A percentile compares a stretch with the other conserved stretches of the same genome.
Conservation (phyloP, 2,113 vertebrate genomes). For the Romanogobio albipinnatus region DNA sequence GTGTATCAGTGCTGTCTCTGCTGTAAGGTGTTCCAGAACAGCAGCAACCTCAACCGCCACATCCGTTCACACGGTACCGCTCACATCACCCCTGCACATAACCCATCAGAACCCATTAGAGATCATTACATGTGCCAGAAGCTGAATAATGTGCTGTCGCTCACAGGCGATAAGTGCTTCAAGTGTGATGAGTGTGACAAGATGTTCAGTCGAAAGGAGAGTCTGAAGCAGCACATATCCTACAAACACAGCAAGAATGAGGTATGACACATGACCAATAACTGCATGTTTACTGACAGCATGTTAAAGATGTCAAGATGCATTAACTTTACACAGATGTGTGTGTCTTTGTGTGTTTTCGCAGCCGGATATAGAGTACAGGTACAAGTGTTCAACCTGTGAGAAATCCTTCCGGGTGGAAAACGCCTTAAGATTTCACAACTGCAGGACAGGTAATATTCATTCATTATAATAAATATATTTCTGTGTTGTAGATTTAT, state of each 20-base stretch:
- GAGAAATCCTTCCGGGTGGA: slow-evolving; percentile 96
- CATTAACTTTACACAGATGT: not conserved
- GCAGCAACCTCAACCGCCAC: slow-evolving; percentile 98
- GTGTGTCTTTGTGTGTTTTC: not conserved
- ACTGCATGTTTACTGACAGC: not conserved
- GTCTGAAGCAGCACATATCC: slow-evolving; percentile 97
- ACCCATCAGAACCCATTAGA: not conserved
- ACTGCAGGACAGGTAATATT: slow-evolving; percentile 92
- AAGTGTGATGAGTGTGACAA: slow-evolving; percentile 99
- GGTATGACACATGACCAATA: slow-evolving; percentile 67
- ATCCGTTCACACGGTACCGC: slow-evolving; percentile 91
- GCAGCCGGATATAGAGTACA: slow-evolving; percentile 90
- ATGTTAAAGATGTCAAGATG: not conserved
- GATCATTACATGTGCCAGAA: not conserved
- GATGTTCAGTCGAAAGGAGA: slow-evolving; percentile 97
- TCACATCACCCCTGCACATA: not conserved
- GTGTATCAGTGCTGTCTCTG: slow-evolving; percentile 93
- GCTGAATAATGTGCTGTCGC: not conserved
- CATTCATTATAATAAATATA: not conserved
- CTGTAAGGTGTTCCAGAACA: slow-evolving; percentile 97
- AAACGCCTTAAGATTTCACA: slow-evolving; percentile 95
- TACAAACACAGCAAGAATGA: slow-evolving; percentile 98
- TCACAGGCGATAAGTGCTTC: slow-evolving; percentile 93
- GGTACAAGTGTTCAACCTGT: slow-evolving; percentile 88
- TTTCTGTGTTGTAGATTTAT: not conserved